Evolutionary conservation across 2,113 vertebrate genomes (phyloP).

Genomic region (Sebastes fasciatus): DNA sequence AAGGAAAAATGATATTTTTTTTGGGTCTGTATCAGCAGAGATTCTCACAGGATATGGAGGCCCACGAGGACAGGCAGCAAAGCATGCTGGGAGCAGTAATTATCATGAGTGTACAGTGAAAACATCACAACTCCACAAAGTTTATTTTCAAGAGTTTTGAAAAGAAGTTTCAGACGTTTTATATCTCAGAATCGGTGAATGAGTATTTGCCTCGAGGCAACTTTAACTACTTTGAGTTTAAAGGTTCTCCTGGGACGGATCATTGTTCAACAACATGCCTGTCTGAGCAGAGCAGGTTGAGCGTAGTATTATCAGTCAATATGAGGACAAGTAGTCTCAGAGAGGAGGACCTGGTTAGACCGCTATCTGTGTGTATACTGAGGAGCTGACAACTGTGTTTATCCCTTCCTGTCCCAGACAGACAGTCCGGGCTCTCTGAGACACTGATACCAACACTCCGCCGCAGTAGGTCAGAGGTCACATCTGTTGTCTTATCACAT

Average conservation of each 20-base stretch:
- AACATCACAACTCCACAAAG: not conserved
- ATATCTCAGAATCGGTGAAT: constrained; percentile 9
- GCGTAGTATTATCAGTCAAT: not conserved
- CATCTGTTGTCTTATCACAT: constrained; percentile 36
- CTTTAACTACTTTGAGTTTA: not conserved
- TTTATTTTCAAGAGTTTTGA: constrained; percentile 14
- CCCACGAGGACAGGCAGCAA: constrained; percentile 5
- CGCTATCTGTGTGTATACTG: constrained; percentile 7
- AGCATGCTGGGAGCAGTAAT: constrained; percentile 34
- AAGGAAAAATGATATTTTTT: not conserved
- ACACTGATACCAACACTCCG: constrained; percentile 18
- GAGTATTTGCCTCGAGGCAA: not conserved
- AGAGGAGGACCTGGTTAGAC: constrained; percentile 23
- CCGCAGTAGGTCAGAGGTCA: constrained; percentile 26
- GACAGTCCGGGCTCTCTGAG: constrained; percentile 14
- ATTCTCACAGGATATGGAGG: not conserved
- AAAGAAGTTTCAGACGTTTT: not conserved
- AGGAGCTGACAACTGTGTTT: constrained; percentile 20
- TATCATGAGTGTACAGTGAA: constrained; percentile 2
- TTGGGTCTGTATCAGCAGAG: not conserved
- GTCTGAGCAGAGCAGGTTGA: not conserved
- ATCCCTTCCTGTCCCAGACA: constrained; percentile 18
- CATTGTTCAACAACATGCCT: constrained; percentile 3
- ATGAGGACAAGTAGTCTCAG: constrained; percentile 22
- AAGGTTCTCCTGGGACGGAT: not conserved